Evolutionary conservation across 2,888 invertebrate species (phyloP), one percentile per base, ranked within the genome.

Genomic region (Tiliacea citrago): DNA sequence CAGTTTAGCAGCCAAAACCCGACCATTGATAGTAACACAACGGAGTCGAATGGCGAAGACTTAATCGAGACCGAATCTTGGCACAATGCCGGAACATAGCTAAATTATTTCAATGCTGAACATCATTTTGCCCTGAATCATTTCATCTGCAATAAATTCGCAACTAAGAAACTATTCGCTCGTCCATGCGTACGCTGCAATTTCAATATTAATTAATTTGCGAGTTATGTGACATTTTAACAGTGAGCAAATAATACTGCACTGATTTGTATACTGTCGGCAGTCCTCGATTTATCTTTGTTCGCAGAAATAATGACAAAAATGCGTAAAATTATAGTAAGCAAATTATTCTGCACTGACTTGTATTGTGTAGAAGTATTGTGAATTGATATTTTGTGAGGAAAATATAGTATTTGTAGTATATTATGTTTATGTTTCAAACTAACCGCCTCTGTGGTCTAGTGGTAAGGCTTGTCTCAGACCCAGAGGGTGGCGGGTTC

Each of bases 141-240:
- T 76, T 70, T 13, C 67, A 75, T 70, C 58, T 51, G n/a, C 47
- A 68, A 79, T 76, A 76, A 79, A 81, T 80, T 68, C 7, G 72
- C 42, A 77, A 68, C 63, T 71, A 68, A 77, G 62, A 71, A 71
- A 68, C 53, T 47, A 29, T 75, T 35, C 35, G 51, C 35, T 55
- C 67, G 49, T 62, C n/a, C 42, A 74, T 68, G 16, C 24, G 49
- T 29, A 39, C 53, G 68, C 13, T 76, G 42, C 63, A 72, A 77
- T 77, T 63, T 16, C n/a, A 67, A 68, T 39, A 55, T 68, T 57
- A 68, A 80, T 77, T 72, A 68, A 72, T 80, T 68, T 55, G 21
- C 63, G 10, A 81, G 68, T 57, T 68, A 76, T 62, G 63, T 45
- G 63, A 71, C 71, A 65, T 68, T 53, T 60, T 60, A 51, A 76